A percentile compares a stretch with the other conserved stretches of the same genome.
phyloP scores from a whole-genome alignment of 1,140 invertebrate genomes.

The Drosophila paulistorum region DNA sequence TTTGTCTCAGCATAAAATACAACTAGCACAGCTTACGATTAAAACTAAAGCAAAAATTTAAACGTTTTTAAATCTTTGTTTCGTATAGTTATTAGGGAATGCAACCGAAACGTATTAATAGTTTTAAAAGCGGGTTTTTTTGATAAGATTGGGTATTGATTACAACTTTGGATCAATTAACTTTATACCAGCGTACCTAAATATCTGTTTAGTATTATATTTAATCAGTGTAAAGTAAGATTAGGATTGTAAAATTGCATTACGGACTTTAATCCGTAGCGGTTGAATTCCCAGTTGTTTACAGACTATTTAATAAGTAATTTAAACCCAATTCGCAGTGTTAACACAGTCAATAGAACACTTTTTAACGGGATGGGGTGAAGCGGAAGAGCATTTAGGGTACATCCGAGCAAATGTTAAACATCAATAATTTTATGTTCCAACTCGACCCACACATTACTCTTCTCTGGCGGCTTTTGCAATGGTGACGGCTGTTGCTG shows the following conservation, averaged over 20 bases:
- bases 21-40: constrained; percentile 8
- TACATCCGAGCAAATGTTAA: constrained; percentile 27
- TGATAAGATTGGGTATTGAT: too few species aligned
- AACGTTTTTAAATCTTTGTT: constrained; percentile 1
- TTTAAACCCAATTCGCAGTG: constrained; percentile 62
- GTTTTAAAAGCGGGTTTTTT: not conserved
- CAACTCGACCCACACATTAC: constrained; percentile 75
- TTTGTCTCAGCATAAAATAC: not conserved
- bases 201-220: not conserved
- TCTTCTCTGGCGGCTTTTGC: constrained; percentile 75
- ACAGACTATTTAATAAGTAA: constrained; percentile 37
- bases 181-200: too few species aligned
- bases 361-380: constrained; percentile 31
- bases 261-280: not conserved
- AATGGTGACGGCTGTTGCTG: constrained; percentile 65
- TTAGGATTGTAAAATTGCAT: too few species aligned
- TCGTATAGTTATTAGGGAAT: not conserved
- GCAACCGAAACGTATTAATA: not conserved
- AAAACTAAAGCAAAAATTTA: not conserved
- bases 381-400: not conserved
- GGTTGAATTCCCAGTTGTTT: not conserved
- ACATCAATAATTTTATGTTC: constrained; percentile 77
- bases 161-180: not conserved
- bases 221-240: too few species aligned
- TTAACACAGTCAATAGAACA: constrained; percentile 79